phyloP scores from a whole-genome alignment of 2,888 invertebrate genomes.

The Cabera pusaria region DNA sequence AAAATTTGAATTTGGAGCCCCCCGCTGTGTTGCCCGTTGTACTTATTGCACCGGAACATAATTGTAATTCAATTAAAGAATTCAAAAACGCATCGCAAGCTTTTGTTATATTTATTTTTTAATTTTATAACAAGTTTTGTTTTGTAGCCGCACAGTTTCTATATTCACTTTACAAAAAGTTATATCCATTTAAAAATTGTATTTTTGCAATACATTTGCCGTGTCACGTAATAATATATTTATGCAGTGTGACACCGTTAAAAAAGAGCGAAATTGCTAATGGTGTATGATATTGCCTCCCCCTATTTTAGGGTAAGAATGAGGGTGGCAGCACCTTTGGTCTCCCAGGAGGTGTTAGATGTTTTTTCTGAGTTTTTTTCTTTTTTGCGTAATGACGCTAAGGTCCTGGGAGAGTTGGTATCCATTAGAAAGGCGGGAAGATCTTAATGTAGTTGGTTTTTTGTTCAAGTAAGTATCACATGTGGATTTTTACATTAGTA shows the following conservation, averaged over 20 bases:
- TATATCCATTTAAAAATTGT: too few relatives aligned
- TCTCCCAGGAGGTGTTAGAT: slow-evolving; percentile 71
- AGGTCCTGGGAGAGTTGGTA: slow-evolving; percentile 80
- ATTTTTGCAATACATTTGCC: slow-evolving; percentile 3
- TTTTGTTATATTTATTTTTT: slow-evolving; percentile 5
- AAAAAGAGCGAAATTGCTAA: slow-evolving; percentile 83
- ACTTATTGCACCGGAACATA: slow-evolving; percentile 45
- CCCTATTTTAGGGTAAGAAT: slow-evolving; percentile 78
- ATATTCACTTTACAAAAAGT: too few relatives aligned
- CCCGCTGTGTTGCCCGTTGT: slow-evolving; percentile 55
- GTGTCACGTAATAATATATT: slow-evolving; percentile 47
- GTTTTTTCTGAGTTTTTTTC: slow-evolving; percentile 57
- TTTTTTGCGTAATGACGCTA: slow-evolving; percentile 76
- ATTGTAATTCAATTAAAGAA: slow-evolving; percentile 66
- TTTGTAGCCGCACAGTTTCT: too few relatives aligned
- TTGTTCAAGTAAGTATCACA: slow-evolving; percentile 61
- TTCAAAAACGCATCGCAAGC: slow-evolving; percentile 16
- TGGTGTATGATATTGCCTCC: slow-evolving; percentile 85
- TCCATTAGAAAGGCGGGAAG: slow-evolving; percentile 81
- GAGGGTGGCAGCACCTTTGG: slow-evolving; percentile 79
- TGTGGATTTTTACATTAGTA: slow-evolving; percentile 58
- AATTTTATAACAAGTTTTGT: slow-evolving; percentile 13
- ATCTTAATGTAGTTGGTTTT: slow-evolving; percentile 75
- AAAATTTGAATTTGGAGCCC: slow-evolving; percentile 59
- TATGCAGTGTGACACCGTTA: slow-evolving; percentile 79